phyloP scores from a whole-genome alignment of 2,888 invertebrate species.

The Stenchaetothrips biformis region DNA sequence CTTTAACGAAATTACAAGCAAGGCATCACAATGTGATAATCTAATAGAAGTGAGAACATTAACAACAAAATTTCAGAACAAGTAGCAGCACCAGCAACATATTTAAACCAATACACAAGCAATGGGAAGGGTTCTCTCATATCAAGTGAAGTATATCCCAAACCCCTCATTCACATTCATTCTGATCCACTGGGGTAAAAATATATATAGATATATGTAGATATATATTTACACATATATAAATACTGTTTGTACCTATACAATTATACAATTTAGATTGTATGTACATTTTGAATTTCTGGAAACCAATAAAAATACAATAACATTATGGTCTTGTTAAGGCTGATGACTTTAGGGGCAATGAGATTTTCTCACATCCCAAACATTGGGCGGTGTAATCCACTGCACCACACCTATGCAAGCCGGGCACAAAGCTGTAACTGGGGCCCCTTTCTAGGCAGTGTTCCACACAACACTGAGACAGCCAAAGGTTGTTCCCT shows the following conservation, averaged over 20 bases:
- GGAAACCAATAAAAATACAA: neutral
- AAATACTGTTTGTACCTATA: neutral
- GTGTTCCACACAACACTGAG: neutral
- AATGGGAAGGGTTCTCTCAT: neutral
- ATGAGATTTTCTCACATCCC: neutral
- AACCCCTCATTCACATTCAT: neutral
- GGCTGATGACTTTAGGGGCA: neutral
- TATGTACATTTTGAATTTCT: neutral
- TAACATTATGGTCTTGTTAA: neutral
- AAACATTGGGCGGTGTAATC: too few relatives aligned
- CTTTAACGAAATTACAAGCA: neutral
- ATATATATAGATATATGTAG: neutral
- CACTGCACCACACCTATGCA: too few relatives aligned
- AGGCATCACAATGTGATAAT: neutral
- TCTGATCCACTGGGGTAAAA: neutral
- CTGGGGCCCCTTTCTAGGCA: too few relatives aligned
- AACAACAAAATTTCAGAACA: constrained; percentile 23
- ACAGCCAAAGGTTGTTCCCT: neutral
- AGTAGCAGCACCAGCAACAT: constrained; percentile 4
- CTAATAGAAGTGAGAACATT: neutral
- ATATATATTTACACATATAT: neutral
- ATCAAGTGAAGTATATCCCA: neutral
- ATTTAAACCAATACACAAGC: neutral
- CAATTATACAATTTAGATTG: neutral
- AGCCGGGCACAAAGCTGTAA: too few relatives aligned